phyloP scores from a whole-genome alignment of 2,797 vertebrate species.

The Odontamblyopus lacepedii region DNA sequence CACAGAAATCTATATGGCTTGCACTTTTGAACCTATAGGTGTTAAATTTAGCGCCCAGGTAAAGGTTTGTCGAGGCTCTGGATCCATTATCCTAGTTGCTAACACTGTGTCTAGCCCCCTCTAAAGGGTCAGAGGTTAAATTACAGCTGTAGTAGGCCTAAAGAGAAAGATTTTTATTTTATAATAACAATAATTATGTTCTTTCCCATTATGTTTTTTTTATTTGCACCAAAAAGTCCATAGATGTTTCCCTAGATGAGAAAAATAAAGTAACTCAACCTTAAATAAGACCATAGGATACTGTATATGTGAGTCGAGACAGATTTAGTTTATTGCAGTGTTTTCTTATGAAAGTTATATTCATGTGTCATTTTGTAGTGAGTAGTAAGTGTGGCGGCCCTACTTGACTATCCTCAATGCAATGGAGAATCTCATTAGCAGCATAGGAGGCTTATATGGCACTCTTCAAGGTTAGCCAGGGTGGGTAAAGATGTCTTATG shows the following conservation, averaged over 20 bases:
- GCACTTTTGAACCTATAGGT: background rate
- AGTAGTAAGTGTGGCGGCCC: conserved; percentile 21
- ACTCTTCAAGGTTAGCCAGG: conserved; percentile 41
- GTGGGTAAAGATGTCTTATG: conserved; percentile 41
- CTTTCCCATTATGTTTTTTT: no score
- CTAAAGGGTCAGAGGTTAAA: conserved; percentile 1
- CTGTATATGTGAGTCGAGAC: background rate
- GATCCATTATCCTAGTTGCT: background rate
- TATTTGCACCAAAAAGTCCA: no score
- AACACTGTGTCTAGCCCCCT: background rate
- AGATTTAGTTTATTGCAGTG: background rate
- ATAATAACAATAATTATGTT: no score
- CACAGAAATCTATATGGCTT: conserved; percentile 25
- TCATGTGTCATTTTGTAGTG: background rate
- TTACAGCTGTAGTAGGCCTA: background rate
- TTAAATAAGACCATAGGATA: no score
- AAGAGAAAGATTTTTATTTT: no score
- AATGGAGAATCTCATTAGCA: conserved; percentile 71
- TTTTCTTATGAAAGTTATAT: background rate
- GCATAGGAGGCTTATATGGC: conserved; percentile 64
- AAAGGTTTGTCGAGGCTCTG: background rate
- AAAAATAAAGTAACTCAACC: no score
- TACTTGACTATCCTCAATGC: conserved; percentile 50
- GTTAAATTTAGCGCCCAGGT: background rate
- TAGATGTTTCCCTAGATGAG: no score